These are phyloP conservation scores for Spilogale gracilis DNA, from an alignment of 2,113 vertebrate species.

Conservation along the genomic window DNA sequence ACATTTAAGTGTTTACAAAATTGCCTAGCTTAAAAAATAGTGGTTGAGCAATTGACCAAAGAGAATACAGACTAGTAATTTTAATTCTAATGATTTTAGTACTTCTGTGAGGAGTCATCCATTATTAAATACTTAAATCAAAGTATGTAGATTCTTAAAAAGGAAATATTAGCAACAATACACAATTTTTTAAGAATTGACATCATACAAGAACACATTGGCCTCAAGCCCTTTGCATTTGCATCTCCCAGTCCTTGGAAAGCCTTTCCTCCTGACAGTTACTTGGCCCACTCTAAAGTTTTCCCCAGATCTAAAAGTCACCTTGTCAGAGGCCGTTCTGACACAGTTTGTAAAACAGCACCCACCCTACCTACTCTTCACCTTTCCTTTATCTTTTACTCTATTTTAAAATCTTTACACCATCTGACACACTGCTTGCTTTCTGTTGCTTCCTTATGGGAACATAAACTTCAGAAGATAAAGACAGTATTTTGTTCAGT, in stretches of 20 bases:
- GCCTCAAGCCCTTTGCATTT: background rate
- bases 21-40: background rate
- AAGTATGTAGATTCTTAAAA: background rate
- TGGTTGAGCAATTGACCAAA: slow-evolving; percentile 9
- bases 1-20: background rate
- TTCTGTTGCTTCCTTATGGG: background rate
- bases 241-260: background rate
- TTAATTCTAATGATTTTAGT: background rate
- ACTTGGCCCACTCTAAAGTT: background rate
- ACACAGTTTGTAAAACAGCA: background rate
- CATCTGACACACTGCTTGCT: background rate
- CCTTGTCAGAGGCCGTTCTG: background rate
- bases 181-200: background rate
- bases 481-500: background rate
- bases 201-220: background rate
- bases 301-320: background rate
- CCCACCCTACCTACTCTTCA: background rate
- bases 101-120: background rate
- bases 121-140: background rate
- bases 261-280: background rate
- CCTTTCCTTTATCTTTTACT: background rate
- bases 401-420: background rate
- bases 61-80: background rate
- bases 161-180: background rate
- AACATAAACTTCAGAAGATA: slow-evolving; percentile 12